Evolutionary conservation across 2,797 vertebrate genomes (phyloP).

Genomic region (Argya squamiceps): DNA sequence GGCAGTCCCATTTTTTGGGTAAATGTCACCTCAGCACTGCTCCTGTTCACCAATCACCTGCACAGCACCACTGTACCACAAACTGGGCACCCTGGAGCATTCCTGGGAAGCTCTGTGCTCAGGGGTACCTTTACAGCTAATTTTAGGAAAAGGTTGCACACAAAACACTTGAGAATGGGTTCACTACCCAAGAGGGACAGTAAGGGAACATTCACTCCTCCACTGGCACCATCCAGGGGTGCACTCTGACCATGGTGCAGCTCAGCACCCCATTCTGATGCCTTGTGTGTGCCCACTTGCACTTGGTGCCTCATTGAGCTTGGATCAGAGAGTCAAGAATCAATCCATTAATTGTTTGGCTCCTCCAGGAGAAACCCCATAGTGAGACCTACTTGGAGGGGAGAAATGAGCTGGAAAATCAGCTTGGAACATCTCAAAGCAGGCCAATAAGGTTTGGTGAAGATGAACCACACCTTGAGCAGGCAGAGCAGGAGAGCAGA

Average conservation of each 20-base stretch:
- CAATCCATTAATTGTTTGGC: not conserved
- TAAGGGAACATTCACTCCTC: not conserved
- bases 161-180: not conserved
- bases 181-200: not conserved
- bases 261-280: not conserved
- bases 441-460: not conserved
- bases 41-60: not conserved
- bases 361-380: not conserved
- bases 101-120: not conserved
- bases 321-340: not conserved
- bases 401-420: not conserved
- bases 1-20: not conserved
- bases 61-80: not conserved
- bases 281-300: not conserved
- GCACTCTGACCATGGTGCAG: not conserved
- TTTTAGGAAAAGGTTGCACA: not conserved
- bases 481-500: not conserved
- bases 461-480: not conserved
- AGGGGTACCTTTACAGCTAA: not conserved
- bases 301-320: not conserved
- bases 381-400: not conserved
- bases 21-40: not conserved
- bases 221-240: not conserved
- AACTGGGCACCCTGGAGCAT: fast-evolving
- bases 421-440: not conserved